Conservation (phyloP, 1,140 invertebrate genomes). For the Cephus cinctus region DNA sequence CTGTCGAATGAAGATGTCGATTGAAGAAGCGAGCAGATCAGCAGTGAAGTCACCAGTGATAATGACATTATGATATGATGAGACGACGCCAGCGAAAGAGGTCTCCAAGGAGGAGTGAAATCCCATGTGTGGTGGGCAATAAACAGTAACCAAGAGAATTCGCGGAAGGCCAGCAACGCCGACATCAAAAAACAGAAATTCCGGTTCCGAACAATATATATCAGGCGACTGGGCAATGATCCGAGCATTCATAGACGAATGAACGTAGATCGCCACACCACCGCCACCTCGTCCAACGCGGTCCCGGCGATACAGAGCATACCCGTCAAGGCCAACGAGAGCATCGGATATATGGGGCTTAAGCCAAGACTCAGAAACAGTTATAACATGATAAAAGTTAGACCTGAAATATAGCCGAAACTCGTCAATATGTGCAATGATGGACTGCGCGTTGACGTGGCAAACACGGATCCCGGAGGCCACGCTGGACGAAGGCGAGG, state of each 20-base stretch:
- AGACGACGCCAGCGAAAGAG: not conserved
- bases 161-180: not conserved
- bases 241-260: not conserved
- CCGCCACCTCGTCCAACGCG: conserved; percentile 1
- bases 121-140: conserved; percentile 8
- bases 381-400: conserved; percentile 2
- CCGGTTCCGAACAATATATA: not conserved
- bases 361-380: conserved; percentile 11
- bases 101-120: not conserved
- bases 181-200: not conserved
- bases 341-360: not conserved
- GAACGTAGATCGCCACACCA: conserved; percentile 7
- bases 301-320: conserved; percentile 3
- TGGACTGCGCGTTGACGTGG: conserved; percentile 9
- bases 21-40: not conserved
- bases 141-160: not conserved
- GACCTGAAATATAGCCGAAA: not conserved
- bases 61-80: not conserved
- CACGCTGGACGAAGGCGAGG: no score
- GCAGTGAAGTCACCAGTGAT: conserved; percentile 9
- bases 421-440: conserved; percentile 3
- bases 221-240: not conserved
- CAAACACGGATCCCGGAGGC: conserved; percentile 1
- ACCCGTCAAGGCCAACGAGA: not conserved
- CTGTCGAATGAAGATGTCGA: not conserved